Base-by-base conservation (phyloP, 2,113 vertebrate genomes). In the Poicephalus gulielmi region DNA sequence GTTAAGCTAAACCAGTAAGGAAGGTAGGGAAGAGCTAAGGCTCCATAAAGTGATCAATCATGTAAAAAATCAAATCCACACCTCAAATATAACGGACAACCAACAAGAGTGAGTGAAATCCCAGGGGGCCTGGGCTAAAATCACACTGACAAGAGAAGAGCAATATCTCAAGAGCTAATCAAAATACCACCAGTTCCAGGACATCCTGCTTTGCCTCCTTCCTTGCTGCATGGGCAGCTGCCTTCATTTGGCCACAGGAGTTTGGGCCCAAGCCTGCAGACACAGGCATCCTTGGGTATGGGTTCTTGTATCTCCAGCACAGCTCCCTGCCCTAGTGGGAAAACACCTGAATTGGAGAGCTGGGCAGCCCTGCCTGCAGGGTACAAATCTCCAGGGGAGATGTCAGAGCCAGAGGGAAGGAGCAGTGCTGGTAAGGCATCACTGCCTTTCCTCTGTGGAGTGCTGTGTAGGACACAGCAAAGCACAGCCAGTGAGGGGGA, bases 271-370 rank as follows among this genome's bases (percentile, higher is more conserved):
- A 76, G 46, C 25, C 39, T 60, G 43, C 60, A 92, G 60, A 47
- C 3, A 1, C 3, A 9, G 57, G 55, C 57, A 82, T 63, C 66
- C 66, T 89, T 0, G 0, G 24, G 33, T 33, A 89, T 0, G 3
- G 47, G 33, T 43, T 24, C 69, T 63, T 59, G 39, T 2, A 46
- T 17, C 35, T 16, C n/a, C 10, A 2, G 30, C 49, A 70, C 5
- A 20, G 41, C 41, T 62, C 37, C 71, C 50, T 31, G 30, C 13
- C 13, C 37, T 4, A 2, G 43, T 27, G 13, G 35, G 23, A 46
- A 55, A 20, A 41, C 39, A 57, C 39, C 20, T 2, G 9, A 35
- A 20, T 9, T 3, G 11, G 63, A 64, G 13, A 66, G 33, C 43
- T 57, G 35, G 23, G 55, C 77, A 88, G 52, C 70, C 53, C 30